A percentile compares a stretch with the other conserved stretches of the same genome.
These are phyloP conservation scores for Eurypyga helias DNA, from an alignment of 2,113 vertebrate genomes.

Conservation along the genomic window DNA sequence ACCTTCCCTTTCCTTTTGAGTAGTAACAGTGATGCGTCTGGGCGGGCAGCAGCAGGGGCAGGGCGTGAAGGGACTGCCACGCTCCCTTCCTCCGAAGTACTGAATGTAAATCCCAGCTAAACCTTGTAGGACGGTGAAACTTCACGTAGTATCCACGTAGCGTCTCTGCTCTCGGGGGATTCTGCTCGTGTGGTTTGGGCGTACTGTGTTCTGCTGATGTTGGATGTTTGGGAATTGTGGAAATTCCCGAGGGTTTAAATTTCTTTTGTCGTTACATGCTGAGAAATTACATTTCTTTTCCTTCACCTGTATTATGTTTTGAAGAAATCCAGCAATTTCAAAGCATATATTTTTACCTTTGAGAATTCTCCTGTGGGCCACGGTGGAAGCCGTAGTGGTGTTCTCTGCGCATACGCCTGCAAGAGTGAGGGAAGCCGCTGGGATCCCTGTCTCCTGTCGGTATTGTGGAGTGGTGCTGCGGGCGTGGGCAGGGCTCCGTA, in stretches of 20 bases:
- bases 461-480: constrained; percentile 65
- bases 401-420: constrained; percentile 61
- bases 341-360: constrained; percentile 73
- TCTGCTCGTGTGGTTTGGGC: background rate
- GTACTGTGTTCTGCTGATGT: constrained; percentile 12
- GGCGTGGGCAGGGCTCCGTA: background rate
- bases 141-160: background rate
- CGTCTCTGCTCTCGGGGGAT: constrained; percentile 32
- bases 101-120: constrained; percentile 30
- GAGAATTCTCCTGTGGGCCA: constrained; percentile 62
- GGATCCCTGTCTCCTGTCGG: constrained; percentile 42
- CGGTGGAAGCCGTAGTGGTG: constrained; percentile 69
- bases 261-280: constrained; percentile 17
- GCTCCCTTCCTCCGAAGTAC: background rate
- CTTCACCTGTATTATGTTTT: constrained; percentile 64
- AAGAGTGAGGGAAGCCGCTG: constrained; percentile 62
- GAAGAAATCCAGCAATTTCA: constrained; percentile 64
- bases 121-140: background rate
- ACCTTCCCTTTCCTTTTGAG: constrained; percentile 66
- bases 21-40: constrained; percentile 47
- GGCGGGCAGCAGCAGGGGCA: constrained; percentile 26
- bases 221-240: constrained; percentile 59
- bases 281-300: constrained; percentile 56
- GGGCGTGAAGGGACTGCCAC: background rate
- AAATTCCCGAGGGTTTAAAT: constrained; percentile 48